Evolutionary conservation across 2,888 invertebrate species (phyloP), one percentile per base, ranked within the genome.

Genomic region (Deroplatys truncata): DNA sequence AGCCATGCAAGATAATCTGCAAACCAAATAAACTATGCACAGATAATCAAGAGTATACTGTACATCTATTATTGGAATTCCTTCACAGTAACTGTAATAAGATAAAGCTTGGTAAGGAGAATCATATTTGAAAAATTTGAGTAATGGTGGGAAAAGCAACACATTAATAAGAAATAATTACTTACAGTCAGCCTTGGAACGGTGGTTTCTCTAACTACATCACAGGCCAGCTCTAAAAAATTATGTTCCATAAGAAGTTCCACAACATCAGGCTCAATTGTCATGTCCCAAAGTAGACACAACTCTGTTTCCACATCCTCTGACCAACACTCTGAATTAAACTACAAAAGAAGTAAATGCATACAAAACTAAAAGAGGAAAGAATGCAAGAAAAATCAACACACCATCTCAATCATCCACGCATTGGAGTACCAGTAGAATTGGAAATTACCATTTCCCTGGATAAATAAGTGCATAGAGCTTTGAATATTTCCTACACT

Each of bases 231-330:
- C 89, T 96, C 95, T 8, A 97, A 94, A 90, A 96, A 96, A 90
- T 96, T 95, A 90, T 97, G 95, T 91, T 96, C 94, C 89, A 96
- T 93, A 20, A 98, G 93, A 92, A 96, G 96, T 84, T 95, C 92
- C 16, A 97, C 96, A 0, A 98, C 96, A 92, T 97, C 97, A 91
- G 95, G 95, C 91, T 98, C 97, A 0, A 96, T 94, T 0, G 97
- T 96, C 97, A 97, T 98, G 91, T 98, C 97, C 98, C 98, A 98
- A 0, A 98, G 93, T 10, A 96, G 95, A 92, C 97, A 97, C 82
- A 98, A 94, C 92, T 97, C 96, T 35, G 95, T 95, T 93, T 98
- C 97, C 86, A 97, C 94, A 1, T 95, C 94, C 90, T 95, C 94
- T 89, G 94, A 94, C 92, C 95, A 95, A 84, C 95, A 93, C 91